Evolutionary conservation across 2,888 invertebrate genomes (phyloP).

Genomic region (Aromia moschata): DNA sequence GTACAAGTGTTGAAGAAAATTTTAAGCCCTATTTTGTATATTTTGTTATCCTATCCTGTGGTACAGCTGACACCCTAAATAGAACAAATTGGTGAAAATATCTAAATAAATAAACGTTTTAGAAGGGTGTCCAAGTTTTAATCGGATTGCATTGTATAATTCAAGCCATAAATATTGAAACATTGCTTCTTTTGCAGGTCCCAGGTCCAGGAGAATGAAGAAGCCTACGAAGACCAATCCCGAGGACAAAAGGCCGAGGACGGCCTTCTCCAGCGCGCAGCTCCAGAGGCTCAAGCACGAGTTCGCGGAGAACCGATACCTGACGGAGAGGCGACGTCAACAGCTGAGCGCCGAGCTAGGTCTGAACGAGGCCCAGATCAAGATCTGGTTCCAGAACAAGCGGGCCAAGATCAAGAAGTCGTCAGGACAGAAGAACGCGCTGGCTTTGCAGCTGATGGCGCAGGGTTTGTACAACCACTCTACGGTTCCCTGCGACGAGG

Average conservation of each 20-base stretch:
- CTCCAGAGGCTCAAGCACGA: constrained; percentile 90
- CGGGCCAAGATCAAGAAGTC: constrained; percentile 96
- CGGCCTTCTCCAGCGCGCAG: constrained; percentile 95
- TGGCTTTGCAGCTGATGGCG: constrained; percentile 92
- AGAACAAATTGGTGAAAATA: no score
- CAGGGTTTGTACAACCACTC: constrained; percentile 94
- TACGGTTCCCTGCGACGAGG: constrained; percentile 70
- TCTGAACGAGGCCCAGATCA: constrained; percentile 95
- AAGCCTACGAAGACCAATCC: constrained; percentile 63
- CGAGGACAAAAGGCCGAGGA: constrained; percentile 92
- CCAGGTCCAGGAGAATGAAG: constrained; percentile 68
- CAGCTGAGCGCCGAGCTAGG: constrained; percentile 90
- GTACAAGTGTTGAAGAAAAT: no score
- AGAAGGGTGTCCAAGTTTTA: no score
- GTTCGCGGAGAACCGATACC: constrained; percentile 91
- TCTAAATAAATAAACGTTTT: no score
- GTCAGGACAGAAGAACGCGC: constrained; percentile 82
- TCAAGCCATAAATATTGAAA: no score
- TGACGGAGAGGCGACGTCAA: constrained; percentile 91
- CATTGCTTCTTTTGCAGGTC: constrained; percentile 63
- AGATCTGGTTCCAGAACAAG: constrained; percentile 98
- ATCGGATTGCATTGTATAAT: no score
- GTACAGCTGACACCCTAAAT: no score
- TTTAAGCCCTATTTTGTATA: no score
- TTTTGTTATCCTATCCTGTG: no score